These are phyloP conservation scores for Pangasius sanitwongsei DNA, from an alignment of 2,797 vertebrate species.

Conservation along the genomic window DNA sequence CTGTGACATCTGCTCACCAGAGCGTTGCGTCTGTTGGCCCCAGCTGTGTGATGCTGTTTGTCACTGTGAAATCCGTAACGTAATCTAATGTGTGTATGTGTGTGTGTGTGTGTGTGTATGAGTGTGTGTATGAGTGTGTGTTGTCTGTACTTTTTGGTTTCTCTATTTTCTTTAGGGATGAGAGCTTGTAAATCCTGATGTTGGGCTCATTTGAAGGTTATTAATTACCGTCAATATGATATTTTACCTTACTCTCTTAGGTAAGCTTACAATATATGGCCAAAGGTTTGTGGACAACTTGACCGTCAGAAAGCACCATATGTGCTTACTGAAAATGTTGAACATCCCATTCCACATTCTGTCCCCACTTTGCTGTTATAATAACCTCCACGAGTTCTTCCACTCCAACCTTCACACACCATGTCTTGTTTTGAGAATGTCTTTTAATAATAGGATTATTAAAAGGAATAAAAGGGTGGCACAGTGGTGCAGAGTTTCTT, in stretches of 20 bases:
- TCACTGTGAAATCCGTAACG: neutral
- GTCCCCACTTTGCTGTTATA: neutral
- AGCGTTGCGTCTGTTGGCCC: constrained; percentile 43
- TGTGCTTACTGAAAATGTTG: neutral
- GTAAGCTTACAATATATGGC: neutral
- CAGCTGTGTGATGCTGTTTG: constrained; percentile 45
- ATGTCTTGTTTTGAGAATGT: neutral
- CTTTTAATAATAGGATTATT: neutral
- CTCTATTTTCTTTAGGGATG: neutral
- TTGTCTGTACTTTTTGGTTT: neutral
- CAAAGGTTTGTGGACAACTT: neutral
- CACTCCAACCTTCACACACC: neutral
- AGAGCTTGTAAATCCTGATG: neutral
- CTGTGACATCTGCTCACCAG: constrained; percentile 16
- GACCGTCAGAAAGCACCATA: neutral
- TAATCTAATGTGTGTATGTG: constrained; percentile 1
- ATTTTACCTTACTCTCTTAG: neutral
- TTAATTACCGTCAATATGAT: neutral
- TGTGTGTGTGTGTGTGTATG: constrained; percentile 2
- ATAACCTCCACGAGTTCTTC: neutral
- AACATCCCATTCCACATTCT: neutral
- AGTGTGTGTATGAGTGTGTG: neutral
- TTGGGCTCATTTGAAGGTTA: neutral
- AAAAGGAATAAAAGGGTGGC: neutral
- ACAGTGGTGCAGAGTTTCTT: neutral